Evolutionary conservation across 35 echinoderm and acorn worm species (phyloP).

Genomic region (Heliocidaris erythrogramma): DNA sequence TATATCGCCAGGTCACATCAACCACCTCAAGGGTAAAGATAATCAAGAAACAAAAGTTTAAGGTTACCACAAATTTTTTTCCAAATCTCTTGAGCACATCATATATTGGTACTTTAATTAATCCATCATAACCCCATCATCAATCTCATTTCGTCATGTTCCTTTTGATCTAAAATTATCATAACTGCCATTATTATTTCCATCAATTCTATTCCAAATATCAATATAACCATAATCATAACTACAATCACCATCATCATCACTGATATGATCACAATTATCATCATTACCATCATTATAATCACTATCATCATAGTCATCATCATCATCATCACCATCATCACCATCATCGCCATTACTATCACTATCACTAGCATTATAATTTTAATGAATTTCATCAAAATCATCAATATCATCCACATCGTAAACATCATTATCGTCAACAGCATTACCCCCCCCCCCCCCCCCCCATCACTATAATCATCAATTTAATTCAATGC

Average conservation of each 20-base stretch:
- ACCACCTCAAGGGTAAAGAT: conserved; percentile 67
- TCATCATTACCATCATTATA: too few relatives aligned
- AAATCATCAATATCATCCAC: not conserved
- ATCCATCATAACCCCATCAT: not conserved
- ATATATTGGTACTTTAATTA: not conserved
- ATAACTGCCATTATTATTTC: not conserved
- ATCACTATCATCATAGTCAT: not conserved
- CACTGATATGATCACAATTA: not conserved
- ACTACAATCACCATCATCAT: not conserved
- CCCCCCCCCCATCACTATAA: too few relatives aligned
- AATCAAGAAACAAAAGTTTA: not conserved
- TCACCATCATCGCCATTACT: too few relatives aligned
- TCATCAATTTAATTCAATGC: too few relatives aligned
- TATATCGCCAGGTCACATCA: conserved; percentile 96
- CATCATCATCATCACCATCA: not conserved
- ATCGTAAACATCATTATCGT: not conserved
- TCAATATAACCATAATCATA: not conserved
- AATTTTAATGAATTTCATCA: too few relatives aligned
- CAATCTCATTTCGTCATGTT: not conserved
- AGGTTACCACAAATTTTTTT: not conserved
- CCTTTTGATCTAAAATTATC: not conserved
- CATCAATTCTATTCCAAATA: not conserved
- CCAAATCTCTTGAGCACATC: not conserved
- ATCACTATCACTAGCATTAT: too few relatives aligned
- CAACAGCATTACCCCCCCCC: not conserved